Evolutionary conservation across 2,888 invertebrate species (phyloP).

Genomic region (Seira ritae): DNA sequence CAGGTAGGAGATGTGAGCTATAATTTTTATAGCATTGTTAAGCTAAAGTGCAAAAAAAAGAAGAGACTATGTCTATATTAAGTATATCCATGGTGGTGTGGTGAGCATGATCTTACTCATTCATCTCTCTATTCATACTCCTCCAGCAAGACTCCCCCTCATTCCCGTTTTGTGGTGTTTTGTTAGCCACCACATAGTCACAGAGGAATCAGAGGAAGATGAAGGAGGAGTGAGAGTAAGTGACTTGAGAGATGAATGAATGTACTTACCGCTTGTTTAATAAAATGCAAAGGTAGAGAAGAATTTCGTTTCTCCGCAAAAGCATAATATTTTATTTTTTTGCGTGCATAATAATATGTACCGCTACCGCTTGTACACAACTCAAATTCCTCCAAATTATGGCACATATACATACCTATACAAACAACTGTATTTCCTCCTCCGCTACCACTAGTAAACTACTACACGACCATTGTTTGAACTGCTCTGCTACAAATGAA

Average conservation of each 20-base stretch:
- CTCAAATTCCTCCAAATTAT: neutral
- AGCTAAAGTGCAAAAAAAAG: neutral
- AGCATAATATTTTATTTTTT: neutral
- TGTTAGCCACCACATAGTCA: no score
- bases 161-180: neutral
- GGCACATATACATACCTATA: neutral
- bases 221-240: no score
- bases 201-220: no score
- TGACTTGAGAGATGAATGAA: no score
- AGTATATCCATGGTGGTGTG: neutral
- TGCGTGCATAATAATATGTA: neutral
- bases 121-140: slow-evolving; percentile 2
- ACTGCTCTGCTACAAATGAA: neutral
- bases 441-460: no score
- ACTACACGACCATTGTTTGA: neutral
- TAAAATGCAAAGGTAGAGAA: neutral
- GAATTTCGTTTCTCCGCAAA: neutral
- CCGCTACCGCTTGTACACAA: no score
- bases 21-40: slow-evolving; percentile 2
- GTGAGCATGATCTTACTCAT: neutral
- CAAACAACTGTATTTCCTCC: neutral
- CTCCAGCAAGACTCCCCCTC: neutral
- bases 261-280: neutral
- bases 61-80: no score
- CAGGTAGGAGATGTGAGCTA: neutral